Evolutionary conservation across 2,888 invertebrate genomes (phyloP), one percentile per base, ranked within the genome.

Genomic region (Notocelia uddmanniana): DNA sequence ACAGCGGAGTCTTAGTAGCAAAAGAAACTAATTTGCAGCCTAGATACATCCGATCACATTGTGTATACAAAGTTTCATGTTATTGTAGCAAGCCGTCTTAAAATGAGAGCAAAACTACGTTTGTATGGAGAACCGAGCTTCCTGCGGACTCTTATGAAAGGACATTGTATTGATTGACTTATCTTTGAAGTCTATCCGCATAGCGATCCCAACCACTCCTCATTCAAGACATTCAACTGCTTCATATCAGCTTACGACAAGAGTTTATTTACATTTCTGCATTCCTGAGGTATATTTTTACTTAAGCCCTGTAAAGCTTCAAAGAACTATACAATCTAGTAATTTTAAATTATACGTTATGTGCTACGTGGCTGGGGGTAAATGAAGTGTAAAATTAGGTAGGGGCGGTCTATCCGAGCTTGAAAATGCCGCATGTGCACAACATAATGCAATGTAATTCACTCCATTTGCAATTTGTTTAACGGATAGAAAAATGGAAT

Each of bases 311-410:
- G 31, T 41, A 26, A 45, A 31, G 23, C 50, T 34, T 63, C 50
- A 34, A 48, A 62, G 31, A 45, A 21, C 41, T 21, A 41, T 23
- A 3, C 15, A 63, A 8, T 13, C 60, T 18, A 63, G 45, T 54
- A 62, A 41, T 45, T 62, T 62, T 19, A 26, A 69, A 41, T 62
- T 21, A 31, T 50, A 52, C 19, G 9, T 31, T 21, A 23, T 41
- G 45, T 37, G 10, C 6, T 55, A 18, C 26, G 45, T 19, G n/a
- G 41, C 52, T 59, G 23, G 57, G 48, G 58, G 52, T 26, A 64
- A 68, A 45, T 31, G 69, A 69, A 62, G 69, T 64, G 73, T 48
- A 59, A 73, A 59, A 69, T 54, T 68, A 68, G 52, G 41, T 68
- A 52, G 37, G 60, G 55, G 67, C 26, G 55, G 48, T 21, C 57